A percentile compares a stretch with the other conserved stretches of the same genome.
Evolutionary conservation across 1,140 invertebrate genomes (phyloP).

Genomic region (Metaphire vulgaris): DNA sequence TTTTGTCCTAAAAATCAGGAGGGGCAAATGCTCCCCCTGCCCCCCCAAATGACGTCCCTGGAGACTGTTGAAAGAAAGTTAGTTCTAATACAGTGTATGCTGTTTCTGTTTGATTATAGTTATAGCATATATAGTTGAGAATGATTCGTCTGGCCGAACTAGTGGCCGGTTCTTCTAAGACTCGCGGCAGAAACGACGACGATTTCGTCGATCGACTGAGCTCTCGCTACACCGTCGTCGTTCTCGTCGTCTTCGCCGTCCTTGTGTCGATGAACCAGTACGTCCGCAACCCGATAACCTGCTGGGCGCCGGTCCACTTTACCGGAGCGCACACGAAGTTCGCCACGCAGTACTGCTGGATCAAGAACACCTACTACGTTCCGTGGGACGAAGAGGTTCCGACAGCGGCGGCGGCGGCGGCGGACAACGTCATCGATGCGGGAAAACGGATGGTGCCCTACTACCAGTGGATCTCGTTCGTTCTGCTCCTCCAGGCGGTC

Average conservation of each 20-base stretch:
- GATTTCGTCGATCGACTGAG: constrained; percentile 50
- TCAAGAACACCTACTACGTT: constrained; percentile 33
- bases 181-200: constrained; percentile 41
- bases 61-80: no score
- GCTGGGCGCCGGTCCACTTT: constrained; percentile 31
- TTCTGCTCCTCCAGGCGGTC: constrained; percentile 52
- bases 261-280: constrained; percentile 68
- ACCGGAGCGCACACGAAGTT: constrained; percentile 25
- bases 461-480: constrained; percentile 57
- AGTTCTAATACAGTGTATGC: no score
- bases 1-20: no score
- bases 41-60: no score
- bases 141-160: constrained; percentile 51
- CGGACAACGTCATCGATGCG: background rate
- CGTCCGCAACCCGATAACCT: constrained; percentile 27
- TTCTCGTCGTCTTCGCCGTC: constrained; percentile 49
- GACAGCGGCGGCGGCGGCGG: background rate
- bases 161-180: constrained; percentile 43
- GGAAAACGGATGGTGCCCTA: constrained; percentile 36
- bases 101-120: no score
- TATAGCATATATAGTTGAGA: background rate
- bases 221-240: constrained; percentile 48
- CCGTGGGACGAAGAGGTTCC: constrained; percentile 22
- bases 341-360: constrained; percentile 32
- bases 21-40: no score